Evolutionary conservation across 2,888 invertebrate genomes (phyloP).

Genomic region (Ophonus ardosiacus): DNA sequence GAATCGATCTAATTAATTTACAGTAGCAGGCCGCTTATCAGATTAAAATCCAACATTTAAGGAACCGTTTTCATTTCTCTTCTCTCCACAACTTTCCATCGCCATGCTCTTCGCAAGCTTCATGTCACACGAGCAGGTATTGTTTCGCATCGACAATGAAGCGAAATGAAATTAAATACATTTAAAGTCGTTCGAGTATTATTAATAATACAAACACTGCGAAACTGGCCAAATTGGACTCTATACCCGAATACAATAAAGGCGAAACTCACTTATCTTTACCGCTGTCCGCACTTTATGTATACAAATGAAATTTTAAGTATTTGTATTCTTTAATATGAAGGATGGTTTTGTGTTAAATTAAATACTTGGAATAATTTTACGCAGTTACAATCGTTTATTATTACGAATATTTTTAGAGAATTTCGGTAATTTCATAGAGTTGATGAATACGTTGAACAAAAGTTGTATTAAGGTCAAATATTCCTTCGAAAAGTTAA

Average conservation of each 20-base stretch:
- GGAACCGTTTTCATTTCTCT: not conserved
- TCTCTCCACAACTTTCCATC: not conserved
- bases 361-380: slow-evolving; percentile 41
- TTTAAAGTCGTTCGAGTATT: slow-evolving; percentile 57
- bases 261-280: slow-evolving; percentile 18
- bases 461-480: not conserved
- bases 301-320: slow-evolving; percentile 37
- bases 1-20: slow-evolving; percentile 59
- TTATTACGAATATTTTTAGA: slow-evolving; percentile 23
- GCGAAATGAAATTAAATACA: slow-evolving; percentile 56
- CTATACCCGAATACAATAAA: not conserved
- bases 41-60: slow-evolving; percentile 55
- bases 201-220: slow-evolving; percentile 54
- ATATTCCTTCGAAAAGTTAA: not conserved
- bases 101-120: not conserved
- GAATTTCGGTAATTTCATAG: slow-evolving; percentile 21
- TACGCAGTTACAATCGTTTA: slow-evolving; percentile 22
- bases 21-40: slow-evolving; percentile 55
- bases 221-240: slow-evolving; percentile 12
- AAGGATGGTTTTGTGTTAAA: slow-evolving; percentile 42
- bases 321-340: slow-evolving; percentile 46
- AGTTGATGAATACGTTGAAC: slow-evolving; percentile 8
- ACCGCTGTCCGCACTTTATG: slow-evolving; percentile 21
- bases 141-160: slow-evolving; percentile 53
- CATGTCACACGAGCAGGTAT: slow-evolving; percentile 49